These are phyloP conservation scores for Podargus strigoides DNA, from an alignment of 2,797 vertebrate genomes.

Conservation along the genomic window DNA sequence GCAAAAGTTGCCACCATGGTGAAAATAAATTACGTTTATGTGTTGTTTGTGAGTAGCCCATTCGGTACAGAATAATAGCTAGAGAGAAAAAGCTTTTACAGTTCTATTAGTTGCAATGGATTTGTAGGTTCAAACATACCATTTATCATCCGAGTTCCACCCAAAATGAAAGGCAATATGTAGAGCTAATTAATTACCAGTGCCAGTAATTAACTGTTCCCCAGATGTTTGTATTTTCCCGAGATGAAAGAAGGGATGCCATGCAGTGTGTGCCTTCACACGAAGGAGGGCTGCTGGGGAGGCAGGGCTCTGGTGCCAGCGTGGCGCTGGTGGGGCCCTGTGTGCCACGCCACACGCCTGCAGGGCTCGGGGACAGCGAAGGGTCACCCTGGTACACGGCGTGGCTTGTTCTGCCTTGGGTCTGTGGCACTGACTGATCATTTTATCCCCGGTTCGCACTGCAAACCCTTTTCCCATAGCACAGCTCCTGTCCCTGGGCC, in stretches of 20 bases:
- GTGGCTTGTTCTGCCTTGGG: too few relatives aligned
- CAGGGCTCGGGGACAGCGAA: too few relatives aligned
- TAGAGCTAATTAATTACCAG: slow-evolving; percentile 27
- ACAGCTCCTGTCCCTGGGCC: neutral
- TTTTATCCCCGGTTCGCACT: too few relatives aligned
- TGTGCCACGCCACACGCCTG: too few relatives aligned
- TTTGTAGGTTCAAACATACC: neutral
- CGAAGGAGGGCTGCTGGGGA: neutral
- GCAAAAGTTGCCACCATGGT: neutral
- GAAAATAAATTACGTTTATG: slow-evolving; percentile 35
- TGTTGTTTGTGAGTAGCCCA: neutral
- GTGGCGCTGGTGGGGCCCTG: too few relatives aligned
- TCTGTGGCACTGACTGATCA: too few relatives aligned
- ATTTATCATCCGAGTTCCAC: slow-evolving; percentile 9
- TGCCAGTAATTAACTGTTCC: slow-evolving; percentile 28
- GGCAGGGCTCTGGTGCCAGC: too few relatives aligned
- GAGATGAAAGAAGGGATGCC: neutral
- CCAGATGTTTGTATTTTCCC: neutral
- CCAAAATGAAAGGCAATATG: slow-evolving; percentile 9
- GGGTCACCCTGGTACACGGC: too few relatives aligned
- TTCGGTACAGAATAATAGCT: neutral
- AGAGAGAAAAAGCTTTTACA: neutral
- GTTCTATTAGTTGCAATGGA: slow-evolving; percentile 30
- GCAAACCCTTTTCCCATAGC: too few relatives aligned
- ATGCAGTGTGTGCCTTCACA: neutral